Evolutionary conservation across 2,888 invertebrate species (phyloP), one percentile per base, ranked within the genome.

Genomic region (Syrista parreyssii): DNA sequence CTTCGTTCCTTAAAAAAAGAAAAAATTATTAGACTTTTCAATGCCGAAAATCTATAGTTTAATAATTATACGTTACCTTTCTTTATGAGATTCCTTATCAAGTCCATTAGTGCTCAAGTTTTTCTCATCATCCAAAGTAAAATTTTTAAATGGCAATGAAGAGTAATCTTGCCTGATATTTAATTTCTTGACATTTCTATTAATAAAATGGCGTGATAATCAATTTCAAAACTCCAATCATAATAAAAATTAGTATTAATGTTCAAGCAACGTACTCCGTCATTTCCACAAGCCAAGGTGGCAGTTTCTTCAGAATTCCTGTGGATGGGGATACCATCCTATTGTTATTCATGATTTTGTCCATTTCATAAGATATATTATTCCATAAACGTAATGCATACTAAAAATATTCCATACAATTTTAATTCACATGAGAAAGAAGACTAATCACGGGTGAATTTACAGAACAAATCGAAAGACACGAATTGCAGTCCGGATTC

Each of bases 241-340:
- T 1, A 12, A 12, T 32, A 68, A 75, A 75, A 40, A 55, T 15
- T 55, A 71, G 3, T 30, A 30, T 12, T 32, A 71, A 31, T 11
- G 23, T 23, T 15, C 30, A 23, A 71, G 4, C 15, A 78, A 84
- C 84, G 77, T 83, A 88, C 88, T 87, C 86, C 11, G 84, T 82
- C 88, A 87, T 87, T 82, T 88, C 88, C 78, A 84, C 32, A 23
- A 88, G 81, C 88, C 88, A 88, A 30, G 85, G 81, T 74, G 88
- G 88, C 71, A 87, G 77, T 79, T 86, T 85, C 35, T 82, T 83
- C 69, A 78, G 77, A 35, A 82, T 78, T 34, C 73, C 75, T 76
- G 72, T 81, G n/a, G 75, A 30, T 69, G 81, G 35, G 76, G 81
- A 73, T 34, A 81, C 33, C 74, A 73, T 73, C 30, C 77, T 76